Evolutionary conservation across 2,888 invertebrate genomes (phyloP).

Genomic region (Euspilapteryx auroguttella): DNA sequence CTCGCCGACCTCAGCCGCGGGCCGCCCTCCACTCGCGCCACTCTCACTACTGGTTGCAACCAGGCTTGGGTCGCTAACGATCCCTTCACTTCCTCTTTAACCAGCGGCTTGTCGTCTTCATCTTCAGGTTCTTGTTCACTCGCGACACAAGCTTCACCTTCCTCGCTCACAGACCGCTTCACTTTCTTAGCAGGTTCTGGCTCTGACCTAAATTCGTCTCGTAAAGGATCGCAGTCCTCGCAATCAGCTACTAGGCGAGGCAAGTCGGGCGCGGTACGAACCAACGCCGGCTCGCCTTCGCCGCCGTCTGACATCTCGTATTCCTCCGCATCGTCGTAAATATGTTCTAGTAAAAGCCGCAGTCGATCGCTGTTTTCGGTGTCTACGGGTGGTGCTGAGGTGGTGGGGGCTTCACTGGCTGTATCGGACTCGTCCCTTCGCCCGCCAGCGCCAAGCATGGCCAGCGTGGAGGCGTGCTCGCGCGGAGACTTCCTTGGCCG

Average conservation of each 20-base stretch:
- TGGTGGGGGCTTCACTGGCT: slow-evolving; percentile 68
- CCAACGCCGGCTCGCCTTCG: slow-evolving; percentile 12
- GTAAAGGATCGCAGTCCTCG: slow-evolving; percentile 9
- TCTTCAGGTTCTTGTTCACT: slow-evolving; percentile 7
- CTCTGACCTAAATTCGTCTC: slow-evolving; percentile 29
- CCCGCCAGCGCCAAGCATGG: slow-evolving; percentile 70
- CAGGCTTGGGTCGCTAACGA: too few species aligned
- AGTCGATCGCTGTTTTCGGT: slow-evolving; percentile 20
- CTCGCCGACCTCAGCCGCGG: not conserved
- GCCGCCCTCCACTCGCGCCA: slow-evolving; percentile 1
- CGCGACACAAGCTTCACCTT: slow-evolving; percentile 37
- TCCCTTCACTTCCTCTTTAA: too few species aligned
- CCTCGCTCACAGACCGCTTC: slow-evolving; percentile 41
- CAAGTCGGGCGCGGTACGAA: slow-evolving; percentile 5
- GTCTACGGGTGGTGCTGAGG: slow-evolving; percentile 49
- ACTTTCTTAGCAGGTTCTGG: slow-evolving; percentile 40
- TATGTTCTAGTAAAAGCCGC: slow-evolving; percentile 17
- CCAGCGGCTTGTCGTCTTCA: not conserved
- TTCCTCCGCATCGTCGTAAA: slow-evolving; percentile 3
- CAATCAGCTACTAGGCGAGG: slow-evolving; percentile 12
- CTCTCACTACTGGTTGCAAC: not conserved
- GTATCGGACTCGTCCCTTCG: slow-evolving; percentile 40
- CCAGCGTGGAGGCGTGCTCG: slow-evolving; percentile 86
- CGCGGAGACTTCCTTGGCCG: slow-evolving; percentile 83
- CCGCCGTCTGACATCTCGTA: slow-evolving; percentile 14